Evolutionary conservation across 2,113 vertebrate species (phyloP).

Genomic region (Ictalurus punctatus): DNA sequence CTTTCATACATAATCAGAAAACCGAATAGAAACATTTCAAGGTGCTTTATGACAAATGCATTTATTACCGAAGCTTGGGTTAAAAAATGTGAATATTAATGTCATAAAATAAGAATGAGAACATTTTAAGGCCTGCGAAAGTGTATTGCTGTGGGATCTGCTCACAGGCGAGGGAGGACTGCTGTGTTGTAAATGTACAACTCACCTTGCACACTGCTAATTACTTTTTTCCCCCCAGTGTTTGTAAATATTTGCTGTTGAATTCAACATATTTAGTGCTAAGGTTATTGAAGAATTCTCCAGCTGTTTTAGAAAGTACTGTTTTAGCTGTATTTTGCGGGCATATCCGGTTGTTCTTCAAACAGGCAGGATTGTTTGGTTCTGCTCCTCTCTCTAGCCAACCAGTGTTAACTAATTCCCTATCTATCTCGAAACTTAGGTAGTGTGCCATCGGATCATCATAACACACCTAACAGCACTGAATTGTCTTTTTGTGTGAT

Average conservation of each 20-base stretch:
- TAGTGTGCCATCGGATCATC: neutral
- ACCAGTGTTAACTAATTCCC: neutral
- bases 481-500: neutral
- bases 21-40: neutral
- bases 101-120: neutral
- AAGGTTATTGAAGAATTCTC: neutral
- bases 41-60: neutral
- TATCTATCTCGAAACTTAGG: neutral
- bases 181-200: neutral
- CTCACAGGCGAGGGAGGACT: neutral
- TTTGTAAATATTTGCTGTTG: neutral
- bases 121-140: neutral
- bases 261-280: neutral
- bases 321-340: neutral
- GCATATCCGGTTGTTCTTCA: neutral
- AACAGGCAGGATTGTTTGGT: neutral
- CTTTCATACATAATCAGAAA: neutral
- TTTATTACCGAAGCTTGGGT: neutral
- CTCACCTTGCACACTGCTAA: neutral
- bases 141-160: neutral
- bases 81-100: neutral
- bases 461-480: neutral
- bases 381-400: neutral
- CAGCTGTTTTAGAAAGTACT: neutral
- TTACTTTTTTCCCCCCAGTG: neutral